Percentiles rank a stretch among this genome's conserved stretches.
These are phyloP conservation scores for Steinernema feltiae DNA, from an alignment of 1,140 invertebrate species.

Conservation along the genomic window DNA sequence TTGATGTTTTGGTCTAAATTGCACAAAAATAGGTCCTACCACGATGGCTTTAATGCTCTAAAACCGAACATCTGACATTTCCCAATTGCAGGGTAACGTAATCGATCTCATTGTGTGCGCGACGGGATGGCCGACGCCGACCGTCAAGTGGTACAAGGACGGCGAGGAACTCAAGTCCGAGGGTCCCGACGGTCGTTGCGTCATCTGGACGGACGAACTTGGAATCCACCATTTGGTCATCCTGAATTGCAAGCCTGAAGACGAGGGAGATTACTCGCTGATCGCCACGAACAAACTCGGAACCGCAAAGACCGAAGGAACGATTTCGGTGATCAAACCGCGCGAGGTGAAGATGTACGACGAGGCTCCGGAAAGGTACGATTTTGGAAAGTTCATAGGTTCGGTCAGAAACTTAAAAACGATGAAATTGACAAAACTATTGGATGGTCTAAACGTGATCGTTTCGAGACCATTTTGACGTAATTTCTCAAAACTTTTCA, in stretches of 20 bases:
- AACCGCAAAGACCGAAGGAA: slow-evolving; percentile 49
- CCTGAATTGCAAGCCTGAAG: slow-evolving; percentile 43
- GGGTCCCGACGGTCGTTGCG: slow-evolving; percentile 48
- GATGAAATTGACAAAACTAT: no score
- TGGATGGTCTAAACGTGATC: no score
- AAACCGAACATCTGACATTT: no score
- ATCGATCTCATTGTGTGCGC: slow-evolving; percentile 43
- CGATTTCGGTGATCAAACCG: slow-evolving; percentile 50
- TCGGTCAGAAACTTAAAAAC: no score
- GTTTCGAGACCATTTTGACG: no score
- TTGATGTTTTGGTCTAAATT: neutral
- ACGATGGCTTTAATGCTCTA: no score
- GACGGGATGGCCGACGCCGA: slow-evolving; percentile 50
- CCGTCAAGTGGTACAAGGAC: slow-evolving; percentile 57
- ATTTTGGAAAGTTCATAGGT: no score
- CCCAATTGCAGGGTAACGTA: slow-evolving; percentile 37
- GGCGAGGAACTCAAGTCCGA: slow-evolving; percentile 48
- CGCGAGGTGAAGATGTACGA: slow-evolving; percentile 32
- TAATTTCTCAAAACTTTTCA: no score
- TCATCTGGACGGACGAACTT: slow-evolving; percentile 55
- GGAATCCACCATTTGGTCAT: slow-evolving; percentile 54
- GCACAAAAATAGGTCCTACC: neutral
- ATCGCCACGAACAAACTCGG: slow-evolving; percentile 52
- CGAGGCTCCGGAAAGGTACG: slow-evolving; percentile 28
- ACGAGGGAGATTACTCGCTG: slow-evolving; percentile 55